A percentile compares a stretch with the other conserved stretches of the same genome.
phyloP scores from a whole-genome alignment of 2,113 vertebrate species.

The Macroglossus sobrinus region DNA sequence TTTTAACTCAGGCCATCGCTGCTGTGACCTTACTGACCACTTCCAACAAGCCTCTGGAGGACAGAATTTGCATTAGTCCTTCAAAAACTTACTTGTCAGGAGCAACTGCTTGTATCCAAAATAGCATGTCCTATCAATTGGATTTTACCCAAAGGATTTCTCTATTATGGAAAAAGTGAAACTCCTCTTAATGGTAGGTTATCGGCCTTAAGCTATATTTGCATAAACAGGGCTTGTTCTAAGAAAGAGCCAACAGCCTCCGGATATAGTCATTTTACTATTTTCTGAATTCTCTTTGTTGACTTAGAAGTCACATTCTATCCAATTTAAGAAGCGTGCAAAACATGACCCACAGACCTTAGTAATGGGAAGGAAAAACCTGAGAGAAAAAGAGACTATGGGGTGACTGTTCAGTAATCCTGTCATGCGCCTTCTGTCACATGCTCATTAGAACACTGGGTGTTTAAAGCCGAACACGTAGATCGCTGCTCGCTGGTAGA shows the following conservation, averaged over 20 bases:
- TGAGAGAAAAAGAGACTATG: conserved; percentile 41
- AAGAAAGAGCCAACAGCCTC: not conserved
- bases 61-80: not conserved
- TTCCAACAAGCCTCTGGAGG: not conserved
- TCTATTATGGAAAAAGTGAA: not conserved
- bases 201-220: conserved; percentile 13
- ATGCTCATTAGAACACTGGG: conserved; percentile 45
- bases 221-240: not conserved
- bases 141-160: not conserved
- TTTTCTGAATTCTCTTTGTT: conserved; percentile 36
- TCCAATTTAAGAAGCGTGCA: conserved; percentile 52
- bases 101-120: conserved; percentile 18
- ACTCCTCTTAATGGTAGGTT: not conserved
- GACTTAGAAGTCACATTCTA: conserved; percentile 43
- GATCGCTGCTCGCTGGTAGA: conserved; percentile 60
- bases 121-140: not conserved
- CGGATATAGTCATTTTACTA: not conserved
- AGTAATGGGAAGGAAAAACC: conserved; percentile 39
- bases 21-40: not conserved
- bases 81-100: not conserved
- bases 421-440: conserved; percentile 33
- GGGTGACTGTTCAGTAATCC: conserved; percentile 51
- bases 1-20: not conserved
- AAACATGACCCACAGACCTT: conserved; percentile 46
- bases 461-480: conserved; percentile 48